phyloP scores from a whole-genome alignment of 2,888 invertebrate species.

The Drosophila melanocephala region DNA sequence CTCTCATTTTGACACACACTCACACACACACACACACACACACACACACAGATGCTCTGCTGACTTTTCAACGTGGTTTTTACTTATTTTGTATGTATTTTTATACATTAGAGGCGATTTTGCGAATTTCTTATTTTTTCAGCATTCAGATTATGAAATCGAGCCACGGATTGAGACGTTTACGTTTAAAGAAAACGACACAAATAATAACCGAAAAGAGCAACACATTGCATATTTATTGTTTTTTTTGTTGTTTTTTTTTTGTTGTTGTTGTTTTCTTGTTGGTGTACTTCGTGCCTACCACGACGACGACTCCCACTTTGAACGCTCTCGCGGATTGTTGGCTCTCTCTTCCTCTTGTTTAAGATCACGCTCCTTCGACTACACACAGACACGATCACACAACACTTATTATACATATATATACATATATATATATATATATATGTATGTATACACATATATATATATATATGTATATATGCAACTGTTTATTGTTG shows the following conservation, averaged over 20 bases:
- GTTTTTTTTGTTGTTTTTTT: constrained; percentile 35
- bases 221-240: not conserved
- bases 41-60: constrained; percentile 14
- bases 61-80: constrained; percentile 73
- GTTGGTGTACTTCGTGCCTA: not conserved
- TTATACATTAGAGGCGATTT: constrained; percentile 40
- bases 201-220: not conserved
- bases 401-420: not conserved
- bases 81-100: constrained; percentile 44
- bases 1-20: not conserved
- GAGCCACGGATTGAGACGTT: constrained; percentile 19
- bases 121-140: constrained; percentile 18
- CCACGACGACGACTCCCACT: constrained; percentile 39
- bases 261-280: not conserved
- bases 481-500: constrained; percentile 8
- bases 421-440: not conserved
- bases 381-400: constrained; percentile 11
- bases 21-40: constrained; percentile 2
- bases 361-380: constrained; percentile 51
- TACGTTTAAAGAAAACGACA: not conserved
- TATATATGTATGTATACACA: not conserved
- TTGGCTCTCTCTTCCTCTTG: constrained; percentile 20
- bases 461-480: not conserved
- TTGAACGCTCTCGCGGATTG: constrained; percentile 18
- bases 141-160: constrained; percentile 67